Base-by-base conservation (phyloP, 2,113 vertebrate species). In the Danio rerio region DNA sequence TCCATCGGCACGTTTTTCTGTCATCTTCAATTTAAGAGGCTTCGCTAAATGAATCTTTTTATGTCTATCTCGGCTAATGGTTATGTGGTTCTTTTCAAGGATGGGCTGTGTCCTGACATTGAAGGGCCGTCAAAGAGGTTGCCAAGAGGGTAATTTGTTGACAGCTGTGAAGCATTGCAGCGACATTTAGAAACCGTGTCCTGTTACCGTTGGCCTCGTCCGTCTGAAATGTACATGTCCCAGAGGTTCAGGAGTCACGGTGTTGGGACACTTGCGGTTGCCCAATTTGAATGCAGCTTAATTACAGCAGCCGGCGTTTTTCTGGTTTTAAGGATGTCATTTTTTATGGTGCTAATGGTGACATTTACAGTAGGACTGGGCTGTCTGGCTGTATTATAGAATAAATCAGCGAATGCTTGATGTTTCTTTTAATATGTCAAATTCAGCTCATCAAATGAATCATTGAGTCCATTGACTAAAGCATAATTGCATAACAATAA, bases 131-230 rank as follows among this genome's bases (percentile, higher is more conserved):
- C 52, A 42, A 49, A 83, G 84, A 81, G 68, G 81, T 65, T 82
- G 81, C 81, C 85, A 78, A 75, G 53, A 85, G 84, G 88, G 78
- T 73, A 56, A 70, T 76, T 87, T 88, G 90, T 82, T 92, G 90
- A 92, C 89, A 91, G 88, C 85, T 87, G 84, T 90, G 78, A 92
- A 86, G 86, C 86, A 92, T 88, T 72, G 85, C 88, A 76, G 85
- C 86, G 88, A 92, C 91, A 92, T 92, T 93, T 92, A 78, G 90
- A 86, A 87, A 74, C 61, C 40, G 89, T 91, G 82, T 92, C 86
- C 79, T 84, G 90, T 93, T 92, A 92, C 90, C 66, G 65, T 68
- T 71, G 88, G 88, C 85, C 82, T 89, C 84, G 9, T 75, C 78
- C 72, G 78, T 87, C 77, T 79, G 66, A 65, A 87, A 59, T 75